Evolutionary conservation across 2,797 vertebrate species (phyloP), one percentile per base, ranked within the genome.

Genomic region (Spinus olivaceus): DNA sequence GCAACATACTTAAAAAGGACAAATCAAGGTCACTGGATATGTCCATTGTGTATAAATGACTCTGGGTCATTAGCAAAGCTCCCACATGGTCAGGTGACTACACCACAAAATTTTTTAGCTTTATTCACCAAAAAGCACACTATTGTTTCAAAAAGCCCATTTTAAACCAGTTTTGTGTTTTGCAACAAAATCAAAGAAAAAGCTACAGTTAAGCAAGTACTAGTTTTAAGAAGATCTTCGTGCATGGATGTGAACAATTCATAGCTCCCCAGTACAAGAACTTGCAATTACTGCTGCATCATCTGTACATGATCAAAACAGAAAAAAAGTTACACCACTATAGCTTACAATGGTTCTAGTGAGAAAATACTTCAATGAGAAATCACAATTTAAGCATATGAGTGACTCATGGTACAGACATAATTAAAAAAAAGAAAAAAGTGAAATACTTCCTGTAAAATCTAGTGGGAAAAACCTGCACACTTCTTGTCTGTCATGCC

Each of bases 1-100:
- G 91, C 92, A 94, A 70, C 53, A 70, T 70, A 79, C 66, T 94
- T 90, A 10, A 83, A 90, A 93, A 96, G 92, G 92, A 94, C 80
- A 0, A 90, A 56, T 69, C 87, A 96, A 96, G 91, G 89, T 94
- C 94, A 94, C 19, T 24, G 73, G n/a, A 9, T 79, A 57, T 47
- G 57, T 73, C 56, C 56, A 81, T 20, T 69, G 54, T 32, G 37
- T 60, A 66, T 28, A 73, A 94, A 90, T 64, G 44, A 76, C 54
- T 79, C 50, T 41, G 25, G 33, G 28, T 41, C 25, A 27, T 76
- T 49, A 86, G 57, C 21, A 81, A 65, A 87, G 65, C 3, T 8
- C 20, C 14, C 6, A 44, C 17, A 11, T 0, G 3, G 12, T 83
- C 63, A 79, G 37, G 61, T 56, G n/a, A n/a, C 39, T 81, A 76